phyloP scores from a whole-genome alignment of 1,140 invertebrate genomes.

The Brachionus koreanus region DNA sequence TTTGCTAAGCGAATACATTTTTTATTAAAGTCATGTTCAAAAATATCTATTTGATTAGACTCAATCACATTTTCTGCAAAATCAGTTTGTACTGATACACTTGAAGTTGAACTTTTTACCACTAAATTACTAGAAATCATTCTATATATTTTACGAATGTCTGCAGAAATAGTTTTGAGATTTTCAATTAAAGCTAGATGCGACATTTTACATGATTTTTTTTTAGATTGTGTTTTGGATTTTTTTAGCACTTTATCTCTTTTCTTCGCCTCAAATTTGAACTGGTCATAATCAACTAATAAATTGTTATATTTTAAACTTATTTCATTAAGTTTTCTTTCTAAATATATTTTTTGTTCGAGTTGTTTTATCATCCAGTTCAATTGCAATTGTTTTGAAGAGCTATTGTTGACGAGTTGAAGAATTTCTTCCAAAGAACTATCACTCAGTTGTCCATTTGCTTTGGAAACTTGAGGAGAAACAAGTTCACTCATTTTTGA shows the following conservation, averaged over 20 bases:
- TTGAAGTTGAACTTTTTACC: not conserved
- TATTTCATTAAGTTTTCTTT: not conserved
- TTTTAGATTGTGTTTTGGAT: not conserved
- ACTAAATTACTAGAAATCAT: not conserved
- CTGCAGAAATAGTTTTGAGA: not conserved
- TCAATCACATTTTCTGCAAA: not conserved
- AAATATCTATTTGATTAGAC: not conserved
- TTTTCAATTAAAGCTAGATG: not conserved
- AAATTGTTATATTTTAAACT: not conserved
- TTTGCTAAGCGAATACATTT: not conserved
- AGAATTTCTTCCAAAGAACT: no score
- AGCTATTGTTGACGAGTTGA: no score
- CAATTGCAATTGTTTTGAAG: no score
- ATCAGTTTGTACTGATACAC: not conserved
- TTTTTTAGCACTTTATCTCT: not conserved
- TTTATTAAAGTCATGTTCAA: constrained; percentile 1
- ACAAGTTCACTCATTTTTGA: no score
- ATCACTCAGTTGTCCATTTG: no score
- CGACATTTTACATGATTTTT: not conserved
- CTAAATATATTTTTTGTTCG: not conserved
- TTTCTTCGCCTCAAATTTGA: not conserved
- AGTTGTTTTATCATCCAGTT: not conserved
- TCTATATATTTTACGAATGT: not conserved
- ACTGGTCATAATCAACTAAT: not conserved
- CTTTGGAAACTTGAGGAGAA: no score